These are phyloP conservation scores for Urophycis tenuis DNA, from an alignment of 2,797 vertebrate genomes.

Conservation along the genomic window DNA sequence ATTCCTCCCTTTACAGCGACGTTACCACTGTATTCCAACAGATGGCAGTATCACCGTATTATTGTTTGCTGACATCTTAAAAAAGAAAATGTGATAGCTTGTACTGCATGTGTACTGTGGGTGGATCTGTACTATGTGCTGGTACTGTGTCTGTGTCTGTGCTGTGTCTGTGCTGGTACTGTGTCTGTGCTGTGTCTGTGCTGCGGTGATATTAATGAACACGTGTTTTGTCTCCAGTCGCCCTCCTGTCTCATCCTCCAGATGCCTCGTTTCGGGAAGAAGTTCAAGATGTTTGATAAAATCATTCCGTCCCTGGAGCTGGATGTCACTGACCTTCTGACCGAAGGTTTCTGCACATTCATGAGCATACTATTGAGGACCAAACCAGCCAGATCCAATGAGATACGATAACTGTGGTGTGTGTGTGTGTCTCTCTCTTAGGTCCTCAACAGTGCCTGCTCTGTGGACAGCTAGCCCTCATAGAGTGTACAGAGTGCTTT, in stretches of 20 bases:
- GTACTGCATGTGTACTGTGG: neutral
- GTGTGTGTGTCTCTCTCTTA: slow-evolving; percentile 47
- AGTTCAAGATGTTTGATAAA: slow-evolving; percentile 91
- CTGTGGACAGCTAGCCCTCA: slow-evolving; percentile 70
- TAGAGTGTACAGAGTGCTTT: slow-evolving; percentile 79
- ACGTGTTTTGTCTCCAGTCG: slow-evolving; percentile 57
- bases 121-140: no score
- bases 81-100: no score
- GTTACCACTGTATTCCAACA: neutral
- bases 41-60: neutral
- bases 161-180: neutral
- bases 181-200: neutral
- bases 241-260: slow-evolving; percentile 88
- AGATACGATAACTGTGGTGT: neutral
- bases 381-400: neutral
- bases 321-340: slow-evolving; percentile 81
- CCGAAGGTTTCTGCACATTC: slow-evolving; percentile 64
- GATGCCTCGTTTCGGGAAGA: slow-evolving; percentile 89
- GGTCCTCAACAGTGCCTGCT: slow-evolving; percentile 80
- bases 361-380: neutral
- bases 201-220: neutral
- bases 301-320: slow-evolving; percentile 84
- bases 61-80: neutral
- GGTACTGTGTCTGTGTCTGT: neutral
- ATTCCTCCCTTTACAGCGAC: neutral